A percentile compares a stretch with the other conserved stretches of the same genome.
These are phyloP conservation scores for Phrynocephalus forsythii DNA, from an alignment of 2,797 vertebrate genomes.

Conservation along the genomic window DNA sequence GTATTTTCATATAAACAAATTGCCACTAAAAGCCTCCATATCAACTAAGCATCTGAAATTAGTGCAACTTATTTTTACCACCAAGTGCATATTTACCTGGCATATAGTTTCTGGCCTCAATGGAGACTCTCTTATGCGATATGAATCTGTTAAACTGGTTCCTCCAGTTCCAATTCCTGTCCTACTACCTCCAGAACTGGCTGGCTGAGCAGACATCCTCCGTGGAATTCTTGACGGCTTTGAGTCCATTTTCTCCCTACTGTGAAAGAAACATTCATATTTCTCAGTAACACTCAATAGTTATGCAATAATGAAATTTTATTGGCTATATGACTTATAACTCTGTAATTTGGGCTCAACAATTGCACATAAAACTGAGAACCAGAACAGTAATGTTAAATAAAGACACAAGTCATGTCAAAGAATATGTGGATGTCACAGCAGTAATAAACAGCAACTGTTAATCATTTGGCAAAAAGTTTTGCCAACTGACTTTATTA, in stretches of 20 bases:
- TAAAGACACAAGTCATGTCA: not conserved
- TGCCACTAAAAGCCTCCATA: not conserved
- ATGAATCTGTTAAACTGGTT: slow-evolving; percentile 80
- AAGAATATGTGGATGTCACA: not conserved
- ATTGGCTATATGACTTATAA: not conserved
- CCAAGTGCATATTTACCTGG: slow-evolving; percentile 81
- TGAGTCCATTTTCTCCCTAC: slow-evolving; percentile 89
- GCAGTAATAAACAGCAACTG: not conserved
- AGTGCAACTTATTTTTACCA: not conserved
- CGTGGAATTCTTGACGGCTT: slow-evolving; percentile 92
- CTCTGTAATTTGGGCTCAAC: not conserved
- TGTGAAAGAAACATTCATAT: slow-evolving; percentile 68
- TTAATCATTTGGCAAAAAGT: not conserved
- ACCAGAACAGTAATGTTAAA: not conserved
- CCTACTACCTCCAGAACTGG: slow-evolving; percentile 77
- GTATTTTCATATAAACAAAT: not conserved
- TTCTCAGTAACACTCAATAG: slow-evolving; percentile 32
- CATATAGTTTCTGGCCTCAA: slow-evolving; percentile 87
- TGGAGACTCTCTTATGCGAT: slow-evolving; percentile 82
- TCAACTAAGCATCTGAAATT: not conserved
- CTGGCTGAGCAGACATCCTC: slow-evolving; percentile 82
- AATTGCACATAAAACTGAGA: not conserved
- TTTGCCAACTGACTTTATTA: not conserved
- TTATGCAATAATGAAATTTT: not conserved
- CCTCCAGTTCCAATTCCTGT: slow-evolving; percentile 79